phyloP scores from a whole-genome alignment of 2,888 invertebrate species.

The Yponomeuta sedellus region DNA sequence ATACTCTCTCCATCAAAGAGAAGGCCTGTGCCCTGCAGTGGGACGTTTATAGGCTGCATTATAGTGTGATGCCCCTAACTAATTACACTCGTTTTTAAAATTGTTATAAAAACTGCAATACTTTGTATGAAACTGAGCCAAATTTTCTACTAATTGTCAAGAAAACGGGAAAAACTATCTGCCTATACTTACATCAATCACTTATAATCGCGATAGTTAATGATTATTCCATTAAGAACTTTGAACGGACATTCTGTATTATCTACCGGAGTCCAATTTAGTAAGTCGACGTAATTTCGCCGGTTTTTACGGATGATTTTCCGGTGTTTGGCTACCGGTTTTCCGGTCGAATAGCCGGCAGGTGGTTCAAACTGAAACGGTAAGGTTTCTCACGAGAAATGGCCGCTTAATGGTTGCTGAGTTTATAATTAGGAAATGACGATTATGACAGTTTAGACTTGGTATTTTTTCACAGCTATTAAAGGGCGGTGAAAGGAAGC shows the following conservation, averaged over 20 bases:
- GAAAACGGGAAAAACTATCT: no score
- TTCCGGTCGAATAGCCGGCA: conserved; percentile 64
- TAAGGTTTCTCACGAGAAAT: conserved; percentile 67
- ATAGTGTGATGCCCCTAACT: no score
- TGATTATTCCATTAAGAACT: no score
- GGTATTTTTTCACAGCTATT: conserved; percentile 25
- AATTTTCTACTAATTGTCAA: no score
- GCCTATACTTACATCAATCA: no score
- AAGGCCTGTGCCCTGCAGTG: no score
- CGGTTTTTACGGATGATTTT: conserved; percentile 67
- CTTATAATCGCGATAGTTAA: no score
- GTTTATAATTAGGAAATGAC: conserved; percentile 51
- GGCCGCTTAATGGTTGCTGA: conserved; percentile 44
- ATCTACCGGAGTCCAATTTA: not conserved
- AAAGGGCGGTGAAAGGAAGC: not conserved
- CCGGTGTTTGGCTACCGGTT: conserved; percentile 66
- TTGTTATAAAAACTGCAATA: no score
- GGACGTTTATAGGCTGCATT: no score
- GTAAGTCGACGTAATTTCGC: conserved; percentile 50
- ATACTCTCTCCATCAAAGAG: no score
- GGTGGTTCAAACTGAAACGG: conserved; percentile 45
- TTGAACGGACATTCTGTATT: not conserved
- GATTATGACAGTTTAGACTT: conserved; percentile 40
- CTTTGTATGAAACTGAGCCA: no score
- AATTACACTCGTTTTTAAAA: no score